These are phyloP conservation scores for Clarias macrocephalus DNA, from an alignment of 2,113 vertebrate genomes.

Conservation along the genomic window DNA sequence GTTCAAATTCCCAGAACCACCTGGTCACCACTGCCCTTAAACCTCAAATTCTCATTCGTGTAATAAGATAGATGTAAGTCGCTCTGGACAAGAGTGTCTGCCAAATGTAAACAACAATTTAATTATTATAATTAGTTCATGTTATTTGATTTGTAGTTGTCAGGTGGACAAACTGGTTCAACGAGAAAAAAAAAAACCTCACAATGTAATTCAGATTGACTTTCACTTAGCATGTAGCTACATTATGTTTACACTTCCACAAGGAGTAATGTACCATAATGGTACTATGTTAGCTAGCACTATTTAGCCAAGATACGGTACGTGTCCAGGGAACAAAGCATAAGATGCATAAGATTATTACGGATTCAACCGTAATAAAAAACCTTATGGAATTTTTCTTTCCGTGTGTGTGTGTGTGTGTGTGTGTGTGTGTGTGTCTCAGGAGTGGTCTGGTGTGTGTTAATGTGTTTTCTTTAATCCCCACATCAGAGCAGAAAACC, in stretches of 20 bases:
- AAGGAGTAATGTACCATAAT: not conserved
- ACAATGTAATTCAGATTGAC: not conserved
- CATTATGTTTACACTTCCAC: not conserved
- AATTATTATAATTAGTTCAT: not conserved
- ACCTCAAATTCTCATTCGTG: too few species aligned
- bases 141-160: not conserved
- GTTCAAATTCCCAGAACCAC: too few species aligned
- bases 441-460: constrained; percentile 2
- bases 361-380: not conserved
- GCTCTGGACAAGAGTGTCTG: too few species aligned
- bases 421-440: constrained; percentile 1
- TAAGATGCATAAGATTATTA: not conserved
- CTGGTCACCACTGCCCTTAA: too few species aligned
- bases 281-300: not conserved
- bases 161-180: not conserved
- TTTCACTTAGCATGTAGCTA: not conserved
- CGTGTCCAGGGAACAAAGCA: not conserved
- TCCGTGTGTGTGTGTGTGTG: constrained; percentile 15
- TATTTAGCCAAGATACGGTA: not conserved
- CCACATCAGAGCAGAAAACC: not conserved
- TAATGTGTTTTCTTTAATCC: constrained; percentile 3
- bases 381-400: not conserved
- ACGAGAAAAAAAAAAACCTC: not conserved
- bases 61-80: too few species aligned
- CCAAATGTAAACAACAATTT: too few species aligned